Percentiles rank a stretch among this genome's conserved stretches.
Evolutionary conservation across 1,140 invertebrate species (phyloP).

Genomic region (Thalassaphorura encarpata): DNA sequence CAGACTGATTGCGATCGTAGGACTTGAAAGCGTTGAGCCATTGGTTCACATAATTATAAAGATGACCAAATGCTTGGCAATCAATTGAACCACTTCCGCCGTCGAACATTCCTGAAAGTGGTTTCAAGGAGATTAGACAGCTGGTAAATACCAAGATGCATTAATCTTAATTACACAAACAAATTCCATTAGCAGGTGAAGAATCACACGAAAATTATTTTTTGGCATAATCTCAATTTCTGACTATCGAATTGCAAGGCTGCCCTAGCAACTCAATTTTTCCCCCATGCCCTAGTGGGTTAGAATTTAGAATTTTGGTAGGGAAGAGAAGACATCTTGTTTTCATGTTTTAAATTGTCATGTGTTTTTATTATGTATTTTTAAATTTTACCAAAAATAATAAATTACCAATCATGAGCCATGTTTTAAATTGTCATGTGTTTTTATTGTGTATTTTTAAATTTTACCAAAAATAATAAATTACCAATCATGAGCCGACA

Average conservation of each 20-base stretch:
- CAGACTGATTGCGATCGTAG: constrained; percentile 71
- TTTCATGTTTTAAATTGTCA: background rate
- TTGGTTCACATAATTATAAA: constrained; percentile 81
- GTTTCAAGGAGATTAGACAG: background rate
- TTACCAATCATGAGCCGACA: constrained; percentile 83
- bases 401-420: constrained; percentile 80
- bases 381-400: too few species aligned
- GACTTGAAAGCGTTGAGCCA: constrained; percentile 60
- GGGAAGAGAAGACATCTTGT: background rate
- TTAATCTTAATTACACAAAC: background rate
- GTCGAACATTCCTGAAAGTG: constrained; percentile 71
- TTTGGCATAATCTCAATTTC: background rate
- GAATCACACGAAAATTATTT: background rate
- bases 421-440: background rate
- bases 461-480: too few species aligned
- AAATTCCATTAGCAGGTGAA: background rate
- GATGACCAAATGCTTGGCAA: constrained; percentile 69
- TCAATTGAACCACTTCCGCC: constrained; percentile 79
- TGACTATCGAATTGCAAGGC: too few species aligned
- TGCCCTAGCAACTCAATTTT: too few species aligned
- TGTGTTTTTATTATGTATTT: too few species aligned
- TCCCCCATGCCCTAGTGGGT: too few species aligned
- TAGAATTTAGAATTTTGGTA: background rate
- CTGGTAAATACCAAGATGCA: background rate
- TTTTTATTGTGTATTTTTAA: too few species aligned